phyloP scores from a whole-genome alignment of 2,888 invertebrate genomes.

The Zygothrica quintamaculata region DNA sequence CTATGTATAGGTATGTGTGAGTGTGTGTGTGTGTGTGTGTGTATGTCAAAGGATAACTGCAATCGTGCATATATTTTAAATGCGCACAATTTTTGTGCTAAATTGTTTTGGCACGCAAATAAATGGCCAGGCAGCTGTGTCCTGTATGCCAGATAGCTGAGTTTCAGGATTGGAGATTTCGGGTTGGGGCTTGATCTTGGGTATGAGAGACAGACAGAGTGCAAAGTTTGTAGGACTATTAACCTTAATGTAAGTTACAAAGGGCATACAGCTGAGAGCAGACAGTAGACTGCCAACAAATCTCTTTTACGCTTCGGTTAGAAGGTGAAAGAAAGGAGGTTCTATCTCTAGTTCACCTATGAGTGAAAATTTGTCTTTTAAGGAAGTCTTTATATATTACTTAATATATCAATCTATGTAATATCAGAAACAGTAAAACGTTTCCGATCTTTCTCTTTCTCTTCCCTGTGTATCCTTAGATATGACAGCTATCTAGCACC shows the following conservation, averaged over 20 bases:
- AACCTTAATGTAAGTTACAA: slow-evolving; percentile 54
- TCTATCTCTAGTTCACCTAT: no score
- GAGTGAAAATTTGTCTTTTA: no score
- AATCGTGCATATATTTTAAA: slow-evolving; percentile 74
- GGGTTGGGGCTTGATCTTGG: not conserved
- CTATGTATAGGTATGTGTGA: slow-evolving; percentile 28
- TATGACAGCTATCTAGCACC: not conserved
- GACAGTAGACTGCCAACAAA: slow-evolving; percentile 70
- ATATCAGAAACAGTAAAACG: no score
- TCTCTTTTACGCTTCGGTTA: slow-evolving; percentile 54
- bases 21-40: slow-evolving; percentile 37
- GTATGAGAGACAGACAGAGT: slow-evolving; percentile 28
- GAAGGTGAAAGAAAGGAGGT: no score
- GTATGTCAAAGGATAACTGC: slow-evolving; percentile 75
- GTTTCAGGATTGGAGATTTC: not conserved
- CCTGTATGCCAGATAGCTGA: slow-evolving; percentile 20
- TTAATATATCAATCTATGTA: no score
- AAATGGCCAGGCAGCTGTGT: slow-evolving; percentile 72
- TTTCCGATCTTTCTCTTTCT: no score
- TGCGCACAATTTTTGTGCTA: slow-evolving; percentile 76
- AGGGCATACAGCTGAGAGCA: slow-evolving; percentile 51
- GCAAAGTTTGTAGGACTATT: slow-evolving; percentile 67
- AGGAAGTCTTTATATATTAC: no score
- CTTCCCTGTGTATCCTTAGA: no score
- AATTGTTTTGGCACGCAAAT: slow-evolving; percentile 81